Evolutionary conservation across 2,797 vertebrate genomes (phyloP), one percentile per base, ranked within the genome.

Genomic region (Gallinago stenura): DNA sequence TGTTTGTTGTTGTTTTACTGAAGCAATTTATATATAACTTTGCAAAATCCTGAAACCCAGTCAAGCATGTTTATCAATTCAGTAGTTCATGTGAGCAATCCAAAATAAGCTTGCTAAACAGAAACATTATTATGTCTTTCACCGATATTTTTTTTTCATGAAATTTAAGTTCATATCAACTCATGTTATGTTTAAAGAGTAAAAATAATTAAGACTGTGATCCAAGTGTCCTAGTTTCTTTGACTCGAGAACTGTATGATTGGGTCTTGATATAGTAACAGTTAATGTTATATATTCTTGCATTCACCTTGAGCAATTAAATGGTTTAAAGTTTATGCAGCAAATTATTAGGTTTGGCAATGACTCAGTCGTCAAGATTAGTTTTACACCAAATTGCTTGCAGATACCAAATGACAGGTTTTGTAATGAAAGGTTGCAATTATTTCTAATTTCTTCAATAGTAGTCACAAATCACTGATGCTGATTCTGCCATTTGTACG

Each of bases 391-490:
- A 93, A 95, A 97, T 95, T 94, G 91, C 96, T 93, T 83, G 83
- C 93, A 97, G 95, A 94, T 90, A 96, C 92, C 78, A 95, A 94
- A 95, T 95, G 93, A 97, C 88, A 95, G 87, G 91, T 75, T 87
- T 89, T 71, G 51, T 93, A 88, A 95, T 75, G 92, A 93, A 96
- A 96, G 96, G 78, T 83, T 96, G 71, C 91, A 95, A 90, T 97
- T 94, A 97, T 89, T 96, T 96, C 95, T 94, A 93, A 97, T 97
- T 94, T 92, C 75, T 94, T 62, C 86, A 72, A 35, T 79, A 92
- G 84, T 46, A 84, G 81, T 76, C 82, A 46, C 84, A 92, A 96
- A 94, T 97, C 71, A 87, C 71, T 75, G 53, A 68, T 93, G 90
- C 64, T 88, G 83, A 90, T 70, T 94, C 72, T 97, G 64, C 83